A percentile compares a stretch with the other conserved stretches of the same genome.
phyloP scores from a whole-genome alignment of 2,113 vertebrate species.

The Gallinago undulata region DNA sequence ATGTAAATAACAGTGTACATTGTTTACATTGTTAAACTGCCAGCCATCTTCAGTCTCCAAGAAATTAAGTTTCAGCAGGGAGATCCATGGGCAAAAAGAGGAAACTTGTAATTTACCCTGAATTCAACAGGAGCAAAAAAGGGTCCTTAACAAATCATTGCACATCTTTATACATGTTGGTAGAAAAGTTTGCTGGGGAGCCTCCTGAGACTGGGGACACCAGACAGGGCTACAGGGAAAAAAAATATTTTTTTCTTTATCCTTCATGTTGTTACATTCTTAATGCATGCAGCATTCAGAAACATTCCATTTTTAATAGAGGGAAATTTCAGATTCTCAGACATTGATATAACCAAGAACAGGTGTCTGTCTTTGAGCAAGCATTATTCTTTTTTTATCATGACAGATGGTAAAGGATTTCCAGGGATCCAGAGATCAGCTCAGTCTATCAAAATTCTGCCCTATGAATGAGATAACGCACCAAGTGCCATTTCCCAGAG shows the following conservation, averaged over 20 bases:
- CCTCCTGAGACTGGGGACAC: background rate
- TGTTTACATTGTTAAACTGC: background rate
- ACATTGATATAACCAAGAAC: background rate
- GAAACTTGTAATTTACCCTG: background rate
- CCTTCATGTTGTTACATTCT: background rate
- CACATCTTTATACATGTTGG: background rate
- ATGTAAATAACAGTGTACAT: background rate
- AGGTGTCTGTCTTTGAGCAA: background rate
- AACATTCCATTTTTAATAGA: background rate
- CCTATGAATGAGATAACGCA: accelerated
- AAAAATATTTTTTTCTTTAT: background rate
- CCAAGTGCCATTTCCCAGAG: background rate
- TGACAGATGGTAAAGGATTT: slow-evolving; percentile 31
- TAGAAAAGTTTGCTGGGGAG: background rate
- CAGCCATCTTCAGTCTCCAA: background rate
- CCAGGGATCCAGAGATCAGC: background rate
- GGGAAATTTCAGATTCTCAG: background rate
- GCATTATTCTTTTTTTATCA: background rate
- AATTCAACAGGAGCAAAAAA: background rate
- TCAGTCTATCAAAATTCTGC: background rate
- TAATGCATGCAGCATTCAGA: background rate
- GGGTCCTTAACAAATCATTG: background rate
- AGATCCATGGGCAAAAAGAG: background rate
- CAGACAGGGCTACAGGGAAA: accelerated
- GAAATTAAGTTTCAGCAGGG: background rate